Evolutionary conservation across 2,888 invertebrate genomes (phyloP).

Genomic region (Drosophila anomalata): DNA sequence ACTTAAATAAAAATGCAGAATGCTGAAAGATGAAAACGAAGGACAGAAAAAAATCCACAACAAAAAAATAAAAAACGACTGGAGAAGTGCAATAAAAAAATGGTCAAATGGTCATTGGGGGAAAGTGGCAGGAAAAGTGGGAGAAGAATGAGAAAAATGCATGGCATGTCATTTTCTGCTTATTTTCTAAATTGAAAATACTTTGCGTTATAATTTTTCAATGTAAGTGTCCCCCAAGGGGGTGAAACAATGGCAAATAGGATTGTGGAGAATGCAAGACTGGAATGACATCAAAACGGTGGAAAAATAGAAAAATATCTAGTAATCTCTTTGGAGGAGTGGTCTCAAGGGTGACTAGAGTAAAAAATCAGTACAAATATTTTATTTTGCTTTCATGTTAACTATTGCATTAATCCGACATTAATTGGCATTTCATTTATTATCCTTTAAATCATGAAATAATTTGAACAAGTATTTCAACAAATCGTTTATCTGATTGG

Average conservation of each 20-base stretch:
- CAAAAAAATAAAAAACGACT: not conserved
- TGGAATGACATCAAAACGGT: not conserved
- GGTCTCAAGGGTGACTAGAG: not conserved
- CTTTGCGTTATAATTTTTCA: slow-evolving; percentile 59
- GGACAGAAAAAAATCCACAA: not conserved
- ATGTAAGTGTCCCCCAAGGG: slow-evolving; percentile 18
- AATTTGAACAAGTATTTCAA: no score
- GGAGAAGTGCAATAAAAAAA: slow-evolving; percentile 39
- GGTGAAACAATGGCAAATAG: slow-evolving; percentile 7
- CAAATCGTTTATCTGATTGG: not conserved
- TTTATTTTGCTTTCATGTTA: no score
- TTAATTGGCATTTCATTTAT: no score
- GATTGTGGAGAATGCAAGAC: not conserved
- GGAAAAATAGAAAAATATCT: not conserved
- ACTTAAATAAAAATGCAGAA: slow-evolving; percentile 63
- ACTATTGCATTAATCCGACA: no score
- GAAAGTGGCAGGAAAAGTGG: slow-evolving; percentile 18
- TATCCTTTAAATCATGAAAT: no score
- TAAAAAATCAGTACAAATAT: not conserved
- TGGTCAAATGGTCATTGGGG: slow-evolving; percentile 55
- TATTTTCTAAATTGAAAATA: slow-evolving; percentile 65
- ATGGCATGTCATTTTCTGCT: slow-evolving; percentile 58
- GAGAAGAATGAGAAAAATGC: slow-evolving; percentile 58
- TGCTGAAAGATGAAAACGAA: slow-evolving; percentile 14
- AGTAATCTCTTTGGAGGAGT: not conserved